Conservation (phyloP, 2,113 vertebrate species). For the Microtus pennsylvanicus region DNA sequence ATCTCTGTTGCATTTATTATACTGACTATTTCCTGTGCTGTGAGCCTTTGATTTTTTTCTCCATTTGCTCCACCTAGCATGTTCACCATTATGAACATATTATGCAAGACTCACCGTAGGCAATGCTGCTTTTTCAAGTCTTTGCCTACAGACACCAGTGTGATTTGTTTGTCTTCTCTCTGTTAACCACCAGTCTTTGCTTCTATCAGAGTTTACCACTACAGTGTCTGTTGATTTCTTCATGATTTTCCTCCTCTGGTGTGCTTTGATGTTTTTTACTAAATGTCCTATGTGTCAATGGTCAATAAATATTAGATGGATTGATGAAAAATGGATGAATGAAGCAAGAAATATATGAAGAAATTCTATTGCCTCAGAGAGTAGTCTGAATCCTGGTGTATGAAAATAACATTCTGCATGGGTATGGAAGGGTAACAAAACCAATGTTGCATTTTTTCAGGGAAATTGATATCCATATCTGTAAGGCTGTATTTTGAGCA, state of each 20-base stretch:
- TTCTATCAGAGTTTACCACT: not conserved
- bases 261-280: constrained; percentile 15
- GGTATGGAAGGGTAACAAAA: not conserved
- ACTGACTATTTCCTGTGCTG: not conserved
- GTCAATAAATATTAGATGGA: constrained; percentile 40
- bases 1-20: not conserved
- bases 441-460: not conserved
- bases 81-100: not conserved
- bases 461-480: not conserved
- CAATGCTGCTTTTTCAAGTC: not conserved
- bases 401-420: not conserved
- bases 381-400: not conserved
- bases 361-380: not conserved
- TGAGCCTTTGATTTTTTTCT: not conserved
- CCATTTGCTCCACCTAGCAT: not conserved
- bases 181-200: not conserved
- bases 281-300: constrained; percentile 25
- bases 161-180: not conserved
- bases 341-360: not conserved
- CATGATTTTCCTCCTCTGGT: not conserved
- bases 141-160: not conserved
- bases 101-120: not conserved
- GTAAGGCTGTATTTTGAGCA: not conserved
- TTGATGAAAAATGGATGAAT: constrained; percentile 23
- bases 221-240: constrained; percentile 8